Percentiles rank a stretch among this genome's conserved stretches.
Conservation (phyloP, 2,113 vertebrate species). For the Dascyllus trimaculatus region DNA sequence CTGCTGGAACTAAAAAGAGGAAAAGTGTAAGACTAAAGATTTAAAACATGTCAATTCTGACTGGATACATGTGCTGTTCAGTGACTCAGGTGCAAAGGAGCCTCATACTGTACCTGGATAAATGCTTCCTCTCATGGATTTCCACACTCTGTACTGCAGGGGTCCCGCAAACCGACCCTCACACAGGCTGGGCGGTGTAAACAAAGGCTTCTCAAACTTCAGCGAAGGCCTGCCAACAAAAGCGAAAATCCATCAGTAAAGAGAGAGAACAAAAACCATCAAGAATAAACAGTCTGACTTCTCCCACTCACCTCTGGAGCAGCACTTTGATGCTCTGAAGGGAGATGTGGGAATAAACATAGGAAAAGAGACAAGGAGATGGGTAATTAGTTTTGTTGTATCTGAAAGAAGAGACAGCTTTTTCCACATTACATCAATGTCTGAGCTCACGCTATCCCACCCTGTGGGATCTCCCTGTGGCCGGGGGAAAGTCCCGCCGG, state of each 20-base stretch:
- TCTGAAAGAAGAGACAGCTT: constrained; percentile 48
- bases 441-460: constrained; percentile 69
- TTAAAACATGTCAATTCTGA: background rate
- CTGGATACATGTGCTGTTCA: background rate
- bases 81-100: background rate
- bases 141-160: constrained; percentile 87
- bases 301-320: constrained; percentile 84
- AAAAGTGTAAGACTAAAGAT: background rate
- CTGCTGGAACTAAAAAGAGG: constrained; percentile 74
- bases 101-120: constrained; percentile 82
- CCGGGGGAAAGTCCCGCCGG: constrained; percentile 79
- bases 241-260: constrained; percentile 29
- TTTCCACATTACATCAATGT: constrained; percentile 85
- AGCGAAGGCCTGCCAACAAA: constrained; percentile 79
- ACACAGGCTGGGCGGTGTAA: constrained; percentile 82
- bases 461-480: constrained; percentile 77
- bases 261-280: constrained; percentile 12
- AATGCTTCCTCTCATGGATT: constrained; percentile 85
- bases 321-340: constrained; percentile 84
- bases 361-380: constrained; percentile 43
- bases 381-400: constrained; percentile 70
- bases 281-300: background rate
- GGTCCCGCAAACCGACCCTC: constrained; percentile 87
- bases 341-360: constrained; percentile 51
- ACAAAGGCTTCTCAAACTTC: constrained; percentile 85